Evolutionary conservation across 2,113 vertebrate species (phyloP).

Genomic region (Psammodynastes pulverulentus): DNA sequence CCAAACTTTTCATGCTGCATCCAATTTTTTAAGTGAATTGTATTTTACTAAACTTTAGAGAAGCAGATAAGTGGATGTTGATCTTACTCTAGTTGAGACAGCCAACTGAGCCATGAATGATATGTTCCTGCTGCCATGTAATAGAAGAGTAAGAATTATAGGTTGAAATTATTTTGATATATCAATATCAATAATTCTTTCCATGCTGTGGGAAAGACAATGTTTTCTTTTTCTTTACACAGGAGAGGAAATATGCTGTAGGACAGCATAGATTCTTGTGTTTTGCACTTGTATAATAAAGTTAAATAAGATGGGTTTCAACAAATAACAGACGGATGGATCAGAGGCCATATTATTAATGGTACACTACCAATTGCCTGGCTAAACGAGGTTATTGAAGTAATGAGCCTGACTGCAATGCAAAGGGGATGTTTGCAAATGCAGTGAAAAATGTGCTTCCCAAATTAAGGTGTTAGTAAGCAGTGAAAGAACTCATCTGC

Average conservation of each 20-base stretch:
- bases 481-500: slow-evolving; percentile 43
- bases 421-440: slow-evolving; percentile 42
- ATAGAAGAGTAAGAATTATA: not conserved
- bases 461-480: slow-evolving; percentile 52
- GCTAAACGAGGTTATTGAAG: slow-evolving; percentile 54
- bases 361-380: slow-evolving; percentile 39
- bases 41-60: not conserved
- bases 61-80: not conserved
- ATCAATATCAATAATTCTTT: not conserved
- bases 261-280: not conserved
- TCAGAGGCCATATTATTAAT: slow-evolving; percentile 54
- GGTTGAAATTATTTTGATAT: slow-evolving; percentile 4
- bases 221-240: not conserved
- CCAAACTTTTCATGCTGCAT: not conserved
- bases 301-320: slow-evolving; percentile 42
- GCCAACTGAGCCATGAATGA: not conserved
- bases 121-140: too few species aligned
- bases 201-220: slow-evolving; percentile 13
- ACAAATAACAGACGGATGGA: slow-evolving; percentile 62
- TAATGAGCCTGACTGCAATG: slow-evolving; percentile 58
- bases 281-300: not conserved
- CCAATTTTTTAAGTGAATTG: not conserved
- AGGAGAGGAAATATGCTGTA: not conserved
- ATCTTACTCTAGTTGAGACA: not conserved
- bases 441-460: not conserved